Evolutionary conservation across 1,140 invertebrate genomes (phyloP).

Genomic region (Phortica variegata): DNA sequence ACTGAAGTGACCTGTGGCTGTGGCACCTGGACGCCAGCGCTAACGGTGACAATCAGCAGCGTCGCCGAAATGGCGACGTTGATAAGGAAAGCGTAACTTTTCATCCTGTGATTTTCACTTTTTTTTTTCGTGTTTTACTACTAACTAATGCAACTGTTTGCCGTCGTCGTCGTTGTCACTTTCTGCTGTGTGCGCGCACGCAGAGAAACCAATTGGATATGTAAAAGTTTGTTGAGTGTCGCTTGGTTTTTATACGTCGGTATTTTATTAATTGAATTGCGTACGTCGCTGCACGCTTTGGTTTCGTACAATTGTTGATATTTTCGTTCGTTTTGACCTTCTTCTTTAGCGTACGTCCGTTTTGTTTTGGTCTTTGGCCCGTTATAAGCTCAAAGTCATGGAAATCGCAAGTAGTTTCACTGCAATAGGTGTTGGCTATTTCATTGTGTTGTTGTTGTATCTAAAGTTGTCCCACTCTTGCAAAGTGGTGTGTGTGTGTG

Average conservation of each 20-base stretch:
- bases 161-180: no score
- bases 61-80: conserved; percentile 23
- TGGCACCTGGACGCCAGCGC: conserved; percentile 17
- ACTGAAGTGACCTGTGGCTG: conserved; percentile 58
- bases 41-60: conserved; percentile 19
- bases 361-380: conserved; percentile 15
- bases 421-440: background rate
- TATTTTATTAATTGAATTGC: conserved; percentile 54
- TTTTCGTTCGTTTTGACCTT: conserved; percentile 19
- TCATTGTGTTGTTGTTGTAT: conserved; percentile 15
- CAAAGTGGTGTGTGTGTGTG: conserved; percentile 4
- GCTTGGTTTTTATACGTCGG: conserved; percentile 53
- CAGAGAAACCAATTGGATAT: conserved; percentile 51
- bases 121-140: background rate
- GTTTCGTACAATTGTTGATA: conserved; percentile 20
- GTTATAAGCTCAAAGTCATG: conserved; percentile 27
- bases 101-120: conserved; percentile 32
- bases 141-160: conserved; percentile 4
- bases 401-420: conserved; percentile 52
- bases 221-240: conserved; percentile 39
- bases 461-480: background rate
- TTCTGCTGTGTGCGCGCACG: conserved; percentile 33
- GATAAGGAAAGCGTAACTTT: conserved; percentile 26
- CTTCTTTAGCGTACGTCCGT: conserved; percentile 32
- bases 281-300: conserved; percentile 23